Percentiles rank a stretch among this genome's conserved stretches.
These are phyloP conservation scores for Zosterops lateralis DNA, from an alignment of 2,113 vertebrate species.

Conservation along the genomic window DNA sequence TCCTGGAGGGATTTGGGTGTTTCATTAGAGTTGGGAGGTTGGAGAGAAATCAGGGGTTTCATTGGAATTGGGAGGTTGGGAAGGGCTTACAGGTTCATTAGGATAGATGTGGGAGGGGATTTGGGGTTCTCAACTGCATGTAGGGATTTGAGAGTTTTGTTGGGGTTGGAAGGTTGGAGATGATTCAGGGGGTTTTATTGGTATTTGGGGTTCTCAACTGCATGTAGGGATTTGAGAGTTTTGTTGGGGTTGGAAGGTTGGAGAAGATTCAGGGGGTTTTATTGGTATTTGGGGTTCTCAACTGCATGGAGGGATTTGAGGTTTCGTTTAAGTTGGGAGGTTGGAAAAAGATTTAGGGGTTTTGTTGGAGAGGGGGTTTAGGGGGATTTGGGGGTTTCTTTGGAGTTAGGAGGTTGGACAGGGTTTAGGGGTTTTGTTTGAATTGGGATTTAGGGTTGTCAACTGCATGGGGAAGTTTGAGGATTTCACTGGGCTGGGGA, in stretches of 20 bases:
- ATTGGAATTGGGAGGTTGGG: accelerated
- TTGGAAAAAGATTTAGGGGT: background rate
- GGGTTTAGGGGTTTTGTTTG: background rate
- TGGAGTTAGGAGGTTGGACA: background rate
- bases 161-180: background rate
- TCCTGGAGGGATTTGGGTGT: background rate
- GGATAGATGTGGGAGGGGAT: too few species aligned
- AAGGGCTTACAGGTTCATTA: accelerated
- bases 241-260: background rate
- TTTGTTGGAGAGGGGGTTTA: background rate
- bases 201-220: background rate
- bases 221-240: background rate
- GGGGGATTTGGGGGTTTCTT: background rate
- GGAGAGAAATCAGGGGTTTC: background rate
- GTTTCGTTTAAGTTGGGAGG: background rate
- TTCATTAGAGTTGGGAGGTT: accelerated
- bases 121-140: accelerated
- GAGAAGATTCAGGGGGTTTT: background rate
- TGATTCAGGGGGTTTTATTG: background rate
- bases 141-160: background rate
- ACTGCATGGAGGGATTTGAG: background rate
- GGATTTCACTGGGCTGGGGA: background rate
- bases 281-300: background rate
- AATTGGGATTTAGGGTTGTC: background rate
- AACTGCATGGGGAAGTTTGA: background rate